Conservation (phyloP, 2,888 invertebrate genomes). For the Agriopis marginaria region DNA sequence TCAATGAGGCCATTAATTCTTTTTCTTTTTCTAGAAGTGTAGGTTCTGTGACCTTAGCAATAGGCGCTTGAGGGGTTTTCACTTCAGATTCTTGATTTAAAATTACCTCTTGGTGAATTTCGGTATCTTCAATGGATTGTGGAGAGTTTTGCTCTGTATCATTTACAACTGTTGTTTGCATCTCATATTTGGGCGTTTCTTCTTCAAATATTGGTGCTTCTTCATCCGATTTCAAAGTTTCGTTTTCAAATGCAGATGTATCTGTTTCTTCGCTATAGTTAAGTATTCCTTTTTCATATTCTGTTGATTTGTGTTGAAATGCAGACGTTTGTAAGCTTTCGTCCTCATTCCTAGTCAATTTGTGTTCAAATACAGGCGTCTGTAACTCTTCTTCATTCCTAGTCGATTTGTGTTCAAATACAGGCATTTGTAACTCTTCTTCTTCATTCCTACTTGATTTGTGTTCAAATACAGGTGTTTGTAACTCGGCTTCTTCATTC, state of each 20-base stretch:
- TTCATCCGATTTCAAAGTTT: neutral
- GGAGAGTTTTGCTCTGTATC: neutral
- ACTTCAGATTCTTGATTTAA: constrained; percentile 16
- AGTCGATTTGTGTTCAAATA: neutral
- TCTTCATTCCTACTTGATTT: constrained; percentile 9
- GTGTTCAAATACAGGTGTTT: constrained; percentile 1
- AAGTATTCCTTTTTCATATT: constrained; percentile 16
- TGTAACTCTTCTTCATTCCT: constrained; percentile 18
- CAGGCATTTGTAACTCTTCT: neutral
- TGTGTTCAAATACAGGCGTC: neutral
- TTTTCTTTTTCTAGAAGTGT: constrained; percentile 35
- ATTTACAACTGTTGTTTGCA: constrained; percentile 8
- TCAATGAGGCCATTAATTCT: constrained; percentile 15
- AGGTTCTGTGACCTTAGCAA: constrained; percentile 44
- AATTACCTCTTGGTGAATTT: constrained; percentile 10
- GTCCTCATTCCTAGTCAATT: constrained; percentile 15
- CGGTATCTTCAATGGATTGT: constrained; percentile 18
- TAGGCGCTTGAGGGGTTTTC: constrained; percentile 33
- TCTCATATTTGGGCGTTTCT: neutral
- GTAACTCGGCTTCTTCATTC: constrained; percentile 17
- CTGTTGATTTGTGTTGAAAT: constrained; percentile 3
- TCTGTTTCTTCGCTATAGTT: neutral
- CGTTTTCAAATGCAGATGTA: constrained; percentile 1
- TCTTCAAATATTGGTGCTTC: constrained; percentile 3
- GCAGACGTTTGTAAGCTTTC: neutral